phyloP scores from a whole-genome alignment of 2,113 vertebrate species.

The Microcebus lehilahytsara region DNA sequence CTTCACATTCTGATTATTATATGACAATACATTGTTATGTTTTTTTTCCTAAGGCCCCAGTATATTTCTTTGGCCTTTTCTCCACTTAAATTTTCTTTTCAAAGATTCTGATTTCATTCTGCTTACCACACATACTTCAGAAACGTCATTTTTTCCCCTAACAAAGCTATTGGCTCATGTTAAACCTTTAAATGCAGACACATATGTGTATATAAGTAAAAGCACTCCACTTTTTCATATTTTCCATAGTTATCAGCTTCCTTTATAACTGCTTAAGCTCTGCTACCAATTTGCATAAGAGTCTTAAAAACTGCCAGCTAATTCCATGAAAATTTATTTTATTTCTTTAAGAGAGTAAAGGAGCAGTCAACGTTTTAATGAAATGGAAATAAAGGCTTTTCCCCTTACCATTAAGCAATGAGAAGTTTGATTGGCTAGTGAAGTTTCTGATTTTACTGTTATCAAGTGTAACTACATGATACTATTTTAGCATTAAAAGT shows the following conservation, averaged over 20 bases:
- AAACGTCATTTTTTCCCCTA: conserved; percentile 43
- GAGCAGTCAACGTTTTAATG: conserved; percentile 41
- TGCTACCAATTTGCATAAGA: conserved; percentile 78
- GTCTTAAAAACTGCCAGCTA: conserved; percentile 71
- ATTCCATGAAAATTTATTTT: conserved; percentile 75
- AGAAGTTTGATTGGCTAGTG: conserved; percentile 62
- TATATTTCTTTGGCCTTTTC: conserved; percentile 69
- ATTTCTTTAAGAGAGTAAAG: conserved; percentile 61
- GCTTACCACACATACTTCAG: conserved; percentile 57
- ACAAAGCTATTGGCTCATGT: conserved; percentile 56
- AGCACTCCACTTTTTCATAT: conserved; percentile 58
- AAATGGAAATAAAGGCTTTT: conserved; percentile 63
- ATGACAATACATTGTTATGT: not conserved
- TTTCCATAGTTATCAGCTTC: conserved; percentile 65
- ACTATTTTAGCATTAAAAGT: conserved; percentile 35
- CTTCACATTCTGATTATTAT: conserved; percentile 36
- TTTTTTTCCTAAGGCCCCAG: conserved; percentile 25
- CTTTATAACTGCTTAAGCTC: conserved; percentile 74
- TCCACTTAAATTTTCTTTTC: conserved; percentile 73
- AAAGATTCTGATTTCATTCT: conserved; percentile 70
- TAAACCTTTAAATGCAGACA: conserved; percentile 64
- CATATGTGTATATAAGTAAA: conserved; percentile 16
- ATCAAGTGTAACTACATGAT: not conserved
- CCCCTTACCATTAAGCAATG: conserved; percentile 52
- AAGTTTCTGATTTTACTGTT: conserved; percentile 62